A percentile compares a stretch with the other conserved stretches of the same genome.
These are phyloP conservation scores for Gryllus longicercus DNA, from an alignment of 2,888 invertebrate species.

Conservation along the genomic window DNA sequence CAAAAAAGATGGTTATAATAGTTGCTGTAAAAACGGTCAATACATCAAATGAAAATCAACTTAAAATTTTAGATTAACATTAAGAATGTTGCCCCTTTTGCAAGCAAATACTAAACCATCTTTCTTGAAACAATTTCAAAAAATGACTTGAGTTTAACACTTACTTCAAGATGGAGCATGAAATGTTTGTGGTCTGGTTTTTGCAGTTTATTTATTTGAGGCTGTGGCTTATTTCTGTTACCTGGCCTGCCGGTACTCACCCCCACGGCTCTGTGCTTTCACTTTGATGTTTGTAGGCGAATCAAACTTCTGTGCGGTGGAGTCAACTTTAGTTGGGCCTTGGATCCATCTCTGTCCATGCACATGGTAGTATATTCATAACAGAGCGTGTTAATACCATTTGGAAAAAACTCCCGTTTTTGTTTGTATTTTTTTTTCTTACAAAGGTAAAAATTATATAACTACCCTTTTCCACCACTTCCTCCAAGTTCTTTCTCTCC, in stretches of 20 bases:
- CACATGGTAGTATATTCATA: conserved; percentile 41
- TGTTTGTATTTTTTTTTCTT: background rate
- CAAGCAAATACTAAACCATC: background rate
- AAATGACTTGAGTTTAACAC: background rate
- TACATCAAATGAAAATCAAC: background rate
- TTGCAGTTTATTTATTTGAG: background rate
- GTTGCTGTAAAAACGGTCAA: background rate
- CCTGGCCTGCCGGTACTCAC: conserved; percentile 33
- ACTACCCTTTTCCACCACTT: conserved; percentile 2
- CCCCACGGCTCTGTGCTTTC: conserved; percentile 22
- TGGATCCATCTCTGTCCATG: conserved; percentile 37
- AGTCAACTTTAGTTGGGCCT: conserved; percentile 28
- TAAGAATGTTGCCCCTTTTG: no score
- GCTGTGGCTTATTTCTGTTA: conserved; percentile 23
- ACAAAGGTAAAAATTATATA: conserved; percentile 3
- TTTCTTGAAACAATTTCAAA: background rate
- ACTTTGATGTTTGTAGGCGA: conserved; percentile 17
- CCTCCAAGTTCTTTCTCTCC: background rate
- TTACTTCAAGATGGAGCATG: background rate
- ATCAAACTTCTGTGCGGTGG: conserved; percentile 17
- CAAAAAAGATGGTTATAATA: background rate
- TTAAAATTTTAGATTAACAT: no score
- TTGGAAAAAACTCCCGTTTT: conserved; percentile 38
- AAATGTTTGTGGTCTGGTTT: background rate
- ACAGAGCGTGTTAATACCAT: conserved; percentile 51